Conservation (phyloP, 1,140 invertebrate genomes). For the Drosophila busckii region DNA sequence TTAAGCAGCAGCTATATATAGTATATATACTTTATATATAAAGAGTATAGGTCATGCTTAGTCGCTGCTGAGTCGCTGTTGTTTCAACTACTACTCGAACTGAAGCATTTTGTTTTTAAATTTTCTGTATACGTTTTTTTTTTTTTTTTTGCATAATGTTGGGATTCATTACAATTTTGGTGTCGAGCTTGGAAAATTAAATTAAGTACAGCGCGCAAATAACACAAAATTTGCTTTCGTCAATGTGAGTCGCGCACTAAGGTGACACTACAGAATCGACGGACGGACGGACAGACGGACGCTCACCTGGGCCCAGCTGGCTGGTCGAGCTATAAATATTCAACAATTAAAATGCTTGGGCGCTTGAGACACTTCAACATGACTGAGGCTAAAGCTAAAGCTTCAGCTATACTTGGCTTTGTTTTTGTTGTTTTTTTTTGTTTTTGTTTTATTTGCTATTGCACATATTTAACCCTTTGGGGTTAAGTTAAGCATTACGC, state of each 20-base stretch:
- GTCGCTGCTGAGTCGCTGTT: conserved; percentile 1
- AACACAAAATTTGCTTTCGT: conserved; percentile 29
- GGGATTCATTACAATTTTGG: conserved; percentile 15
- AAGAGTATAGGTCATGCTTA: conserved; percentile 2
- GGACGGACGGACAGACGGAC: neutral
- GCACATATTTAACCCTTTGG: conserved; percentile 69
- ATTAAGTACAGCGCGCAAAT: conserved; percentile 33
- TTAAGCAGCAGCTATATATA: neutral
- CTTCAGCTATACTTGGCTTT: neutral
- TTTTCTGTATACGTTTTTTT: neutral
- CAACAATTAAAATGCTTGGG: conserved; percentile 51
- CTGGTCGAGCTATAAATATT: conserved; percentile 58
- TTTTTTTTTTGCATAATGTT: conserved; percentile 33
- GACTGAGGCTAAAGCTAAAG: neutral
- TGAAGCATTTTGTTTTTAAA: no score
- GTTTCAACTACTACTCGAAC: conserved; percentile 6
- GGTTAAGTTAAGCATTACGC: conserved; percentile 72
- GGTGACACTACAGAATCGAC: conserved; percentile 46
- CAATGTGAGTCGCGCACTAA: conserved; percentile 42
- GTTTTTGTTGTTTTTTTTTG: conserved; percentile 8
- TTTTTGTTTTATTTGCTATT: conserved; percentile 43
- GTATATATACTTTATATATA: conserved; percentile 12
- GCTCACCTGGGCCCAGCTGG: conserved; percentile 11
- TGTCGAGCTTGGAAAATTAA: conserved; percentile 17
- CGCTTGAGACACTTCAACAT: conserved; percentile 19